Evolutionary conservation across 2,797 vertebrate species (phyloP), one percentile per base, ranked within the genome.

Genomic region (Silurus aristotelis): DNA sequence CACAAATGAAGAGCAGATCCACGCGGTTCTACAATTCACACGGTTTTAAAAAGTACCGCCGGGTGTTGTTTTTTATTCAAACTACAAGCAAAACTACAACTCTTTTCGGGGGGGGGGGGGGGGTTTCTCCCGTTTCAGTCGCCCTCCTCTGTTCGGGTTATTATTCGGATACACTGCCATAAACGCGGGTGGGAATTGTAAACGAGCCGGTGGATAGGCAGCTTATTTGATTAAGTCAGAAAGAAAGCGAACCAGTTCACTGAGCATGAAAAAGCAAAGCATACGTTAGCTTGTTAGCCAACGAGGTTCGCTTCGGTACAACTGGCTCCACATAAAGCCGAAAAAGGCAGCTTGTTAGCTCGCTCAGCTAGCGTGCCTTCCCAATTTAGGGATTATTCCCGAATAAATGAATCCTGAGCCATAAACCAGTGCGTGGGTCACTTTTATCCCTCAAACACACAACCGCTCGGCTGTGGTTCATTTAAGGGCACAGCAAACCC

Each of bases 251-350:
- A 64, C 38, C 31, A 56, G 66, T 67, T 61, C 64, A 25, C 22
- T 10, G 31, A 80, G 61, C 48, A 76, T 1, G 60, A 81, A 71
- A 77, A 75, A 80, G 55, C 17, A 78, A n/a, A 70, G 38, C 76
- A 81, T 82, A 75, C 13, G 27, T 82, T 70, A 82, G 86, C 84
- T 12, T 55, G 63, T 76, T 87, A 82, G 87, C 86, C 79, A 61
- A 52, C 80, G 56, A 78, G 60, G 68, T 83, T 27, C 31, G 38
- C 60, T 58, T n/a, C 8, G 25, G 68, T 63, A 6, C 7, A 73
- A 27, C 58, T 80, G 46, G n/a, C 15, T 46, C 27, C 71, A 85
- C 56, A 83, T 22, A 75, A 80, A 80, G 75, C 66, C 27, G 31
- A 13, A 46, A 84, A 86, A 86, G 75, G 60, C 71, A 63, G 76